Base-by-base conservation (phyloP, 2,113 vertebrate genomes). In the Gobio gobio region DNA sequence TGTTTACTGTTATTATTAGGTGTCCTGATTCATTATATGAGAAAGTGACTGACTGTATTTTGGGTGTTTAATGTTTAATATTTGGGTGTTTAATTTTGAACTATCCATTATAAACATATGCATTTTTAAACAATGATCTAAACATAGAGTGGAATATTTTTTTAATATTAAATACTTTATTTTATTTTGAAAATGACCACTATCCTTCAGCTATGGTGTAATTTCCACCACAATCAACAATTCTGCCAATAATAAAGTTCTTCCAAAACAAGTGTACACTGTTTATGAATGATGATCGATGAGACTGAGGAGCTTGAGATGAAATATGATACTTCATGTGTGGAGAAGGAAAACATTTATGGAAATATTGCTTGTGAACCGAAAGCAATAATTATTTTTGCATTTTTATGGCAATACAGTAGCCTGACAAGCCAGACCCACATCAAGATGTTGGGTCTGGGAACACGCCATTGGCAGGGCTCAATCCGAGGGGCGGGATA, bases 11-110 rank as follows among this genome's bases (percentile, higher is more conserved):
- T 6, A 26, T 43, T 58, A 77, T 77, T 77, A 22, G 16, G 2
- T 79, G 54, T 58, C 33, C 10, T 18, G 20, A 78, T 77, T 77
- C 51, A 77, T 14, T 77, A 56, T 22, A 76, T 54, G 73, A 54
- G 24, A 18, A 7, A 54, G 24, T 33, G 24, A 29, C 13, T 26
- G n/a, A 29, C 45, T 75, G n/a, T 12, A 6, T n/a, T 72, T 51
- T 45, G 10, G 3, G 29, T 68, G 64, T 68, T 29, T 29, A 29
- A 33, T 33, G n/a, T n/a, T n/a, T n/a, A n/a, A n/a, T n/a, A n/a
- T 72, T 51, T 45, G 10, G 3, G 29, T 68, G 64, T 68, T 29
- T 29, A 29, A 33, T 33, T 3, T 33, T 33, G 33, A 33, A 33
- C 33, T 33, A 33, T 33, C 33, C 33, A 33, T 29, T 29, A 29